Evolutionary conservation across 2,888 invertebrate species (phyloP).

Genomic region (Andrena chrysosceles): DNA sequence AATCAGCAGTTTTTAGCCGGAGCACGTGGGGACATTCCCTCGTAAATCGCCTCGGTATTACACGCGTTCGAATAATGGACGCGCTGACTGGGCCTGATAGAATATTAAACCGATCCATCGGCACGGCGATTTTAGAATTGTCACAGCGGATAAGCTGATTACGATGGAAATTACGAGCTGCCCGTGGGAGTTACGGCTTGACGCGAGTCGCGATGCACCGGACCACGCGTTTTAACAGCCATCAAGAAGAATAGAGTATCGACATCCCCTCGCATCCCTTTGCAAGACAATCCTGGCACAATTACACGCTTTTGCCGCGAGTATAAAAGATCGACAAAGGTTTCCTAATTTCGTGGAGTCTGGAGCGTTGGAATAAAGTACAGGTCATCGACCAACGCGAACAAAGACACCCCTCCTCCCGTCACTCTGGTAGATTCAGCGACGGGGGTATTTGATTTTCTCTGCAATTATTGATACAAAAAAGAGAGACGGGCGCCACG

Average conservation of each 20-base stretch:
- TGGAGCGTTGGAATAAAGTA: neutral
- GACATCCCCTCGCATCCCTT: neutral
- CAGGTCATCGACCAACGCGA: neutral
- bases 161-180: constrained; percentile 24
- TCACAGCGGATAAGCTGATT: constrained; percentile 28
- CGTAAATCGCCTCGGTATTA: constrained; percentile 36
- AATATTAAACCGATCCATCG: constrained; percentile 37
- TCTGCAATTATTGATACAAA: constrained; percentile 8
- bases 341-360: no score
- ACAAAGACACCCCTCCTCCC: neutral
- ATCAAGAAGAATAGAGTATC: neutral
- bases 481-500: neutral
- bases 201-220: neutral
- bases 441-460: neutral
- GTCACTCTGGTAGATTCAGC: no score
- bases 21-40: neutral
- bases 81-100: constrained; percentile 18
- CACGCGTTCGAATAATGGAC: constrained; percentile 1
- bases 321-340: no score
- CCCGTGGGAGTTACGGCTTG: neutral
- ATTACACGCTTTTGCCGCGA: no score
- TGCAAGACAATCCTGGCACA: no score
- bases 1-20: constrained; percentile 53
- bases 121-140: constrained; percentile 26
- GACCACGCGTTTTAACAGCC: neutral